phyloP scores from a whole-genome alignment of 2,113 vertebrate genomes.

The Oophaga pumilio region DNA sequence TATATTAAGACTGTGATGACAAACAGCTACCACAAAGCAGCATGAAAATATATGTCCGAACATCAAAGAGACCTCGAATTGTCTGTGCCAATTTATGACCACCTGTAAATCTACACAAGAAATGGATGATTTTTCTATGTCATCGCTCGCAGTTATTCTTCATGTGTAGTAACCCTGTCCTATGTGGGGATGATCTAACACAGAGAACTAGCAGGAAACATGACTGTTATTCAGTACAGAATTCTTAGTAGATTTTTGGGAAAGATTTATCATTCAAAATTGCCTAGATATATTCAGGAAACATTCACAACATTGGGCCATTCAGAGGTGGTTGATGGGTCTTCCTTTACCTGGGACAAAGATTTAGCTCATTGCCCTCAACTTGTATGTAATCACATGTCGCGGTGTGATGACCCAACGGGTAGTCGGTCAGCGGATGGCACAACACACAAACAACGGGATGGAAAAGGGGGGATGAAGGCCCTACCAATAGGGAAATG shows the following conservation, averaged over 20 bases:
- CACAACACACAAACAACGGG: no score
- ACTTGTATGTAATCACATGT: background rate
- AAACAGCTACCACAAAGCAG: slow-evolving; percentile 16
- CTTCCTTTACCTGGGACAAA: no score
- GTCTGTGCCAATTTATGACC: background rate
- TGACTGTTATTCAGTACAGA: background rate
- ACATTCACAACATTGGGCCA: background rate
- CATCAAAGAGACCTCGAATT: slow-evolving; percentile 23
- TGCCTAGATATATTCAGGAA: background rate
- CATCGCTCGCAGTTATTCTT: slow-evolving; percentile 12
- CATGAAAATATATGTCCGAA: slow-evolving; percentile 6
- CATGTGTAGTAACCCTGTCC: slow-evolving; percentile 9
- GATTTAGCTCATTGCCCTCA: background rate
- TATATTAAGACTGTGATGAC: slow-evolving; percentile 19
- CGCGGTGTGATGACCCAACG: no score
- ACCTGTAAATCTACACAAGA: background rate
- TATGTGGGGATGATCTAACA: background rate
- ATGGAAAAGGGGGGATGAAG: no score
- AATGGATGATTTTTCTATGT: background rate
- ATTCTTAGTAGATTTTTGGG: background rate
- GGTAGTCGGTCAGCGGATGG: no score
- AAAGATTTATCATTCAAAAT: background rate
- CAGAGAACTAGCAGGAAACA: background rate
- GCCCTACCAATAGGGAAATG: no score
- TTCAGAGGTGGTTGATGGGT: background rate